These are phyloP conservation scores for Lymantria dispar DNA, from an alignment of 2,888 invertebrate genomes.

Conservation along the genomic window DNA sequence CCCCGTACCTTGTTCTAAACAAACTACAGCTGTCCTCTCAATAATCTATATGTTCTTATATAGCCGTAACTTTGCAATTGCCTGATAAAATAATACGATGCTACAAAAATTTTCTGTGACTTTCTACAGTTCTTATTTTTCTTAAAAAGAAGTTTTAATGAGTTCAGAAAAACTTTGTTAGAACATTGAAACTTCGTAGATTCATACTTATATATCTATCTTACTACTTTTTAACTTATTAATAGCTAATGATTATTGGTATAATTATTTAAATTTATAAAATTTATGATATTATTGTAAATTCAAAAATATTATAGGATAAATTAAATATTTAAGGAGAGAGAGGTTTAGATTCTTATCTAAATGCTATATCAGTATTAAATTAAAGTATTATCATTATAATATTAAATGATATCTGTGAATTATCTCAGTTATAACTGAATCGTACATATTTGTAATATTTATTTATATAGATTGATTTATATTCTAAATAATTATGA, in stretches of 20 bases:
- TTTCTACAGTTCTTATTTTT: slow-evolving; percentile 18
- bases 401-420: slow-evolving; percentile 39
- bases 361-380: slow-evolving; percentile 34
- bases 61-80: slow-evolving; percentile 18
- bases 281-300: slow-evolving; percentile 5
- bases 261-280: not conserved
- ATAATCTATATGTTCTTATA: slow-evolving; percentile 10
- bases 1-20: slow-evolving; percentile 29
- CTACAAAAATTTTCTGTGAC: slow-evolving; percentile 21
- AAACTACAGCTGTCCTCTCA: slow-evolving; percentile 14
- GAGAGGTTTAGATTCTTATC: slow-evolving; percentile 51
- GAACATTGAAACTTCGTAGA: slow-evolving; percentile 15
- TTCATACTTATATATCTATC: not conserved
- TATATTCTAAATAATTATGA: slow-evolving; percentile 26
- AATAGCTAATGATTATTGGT: too few species aligned
- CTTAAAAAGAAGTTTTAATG: slow-evolving; percentile 24
- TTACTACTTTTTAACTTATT: not conserved
- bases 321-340: slow-evolving; percentile 38
- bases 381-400: slow-evolving; percentile 22
- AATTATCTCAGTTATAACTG: slow-evolving; percentile 31
- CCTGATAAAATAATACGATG: slow-evolving; percentile 19
- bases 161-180: slow-evolving; percentile 13
- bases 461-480: slow-evolving; percentile 16
- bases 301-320: slow-evolving; percentile 22
- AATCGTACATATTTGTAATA: slow-evolving; percentile 12